Evolutionary conservation across 2,113 vertebrate species (phyloP), one percentile per base, ranked within the genome.

Genomic region (Apistogramma diplotaenia): DNA sequence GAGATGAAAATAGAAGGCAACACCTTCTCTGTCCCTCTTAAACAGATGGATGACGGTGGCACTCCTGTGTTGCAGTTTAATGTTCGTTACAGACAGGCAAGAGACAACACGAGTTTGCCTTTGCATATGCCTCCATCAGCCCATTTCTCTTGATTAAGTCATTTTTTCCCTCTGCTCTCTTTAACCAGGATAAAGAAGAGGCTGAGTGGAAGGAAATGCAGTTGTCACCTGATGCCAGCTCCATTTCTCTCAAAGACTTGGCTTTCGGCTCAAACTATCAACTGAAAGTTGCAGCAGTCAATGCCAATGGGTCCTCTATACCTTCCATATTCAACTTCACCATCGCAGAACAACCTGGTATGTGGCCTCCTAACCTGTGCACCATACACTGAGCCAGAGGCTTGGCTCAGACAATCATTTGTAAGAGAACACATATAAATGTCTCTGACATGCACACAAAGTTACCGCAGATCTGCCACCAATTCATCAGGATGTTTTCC

Each of bases 81-180:
- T 10, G 21, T 95, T 21, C 91, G 85, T n/a, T 95, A 95, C 89
- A 91, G 27, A 89, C 33, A 85, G 89, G 95, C 95, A 37, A 74
- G 75, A 53, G 2, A 5, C 1, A 0, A 25, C 4, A 3, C 27
- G 9, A 73, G 27, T 25, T n/a, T 8, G 8, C 33, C 8, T 49
- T 11, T 31, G 13, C 19, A 2, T 49, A 5, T 25, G 4, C 9
- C 8, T 35, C 16, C 18, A 40, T 54, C n/a, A 46, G 0, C 4
- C 6, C 8, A 7, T 49, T 16, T 2, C 16, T 46, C 15, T 37
- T 37, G 2, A 35, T 23, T 56, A 7, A 56, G 29, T 6, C 5
- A 43, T 40, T 51, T 16, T 15, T 35, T 60, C 51, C 4, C 8
- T 31, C 11, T 49, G 3, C 54, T 71, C 9, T 62, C 5, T 73